Evolutionary conservation across 37 sponge, comb jelly and placozoan genomes (phyloP).

Genomic region (Haliclona indistincta): DNA sequence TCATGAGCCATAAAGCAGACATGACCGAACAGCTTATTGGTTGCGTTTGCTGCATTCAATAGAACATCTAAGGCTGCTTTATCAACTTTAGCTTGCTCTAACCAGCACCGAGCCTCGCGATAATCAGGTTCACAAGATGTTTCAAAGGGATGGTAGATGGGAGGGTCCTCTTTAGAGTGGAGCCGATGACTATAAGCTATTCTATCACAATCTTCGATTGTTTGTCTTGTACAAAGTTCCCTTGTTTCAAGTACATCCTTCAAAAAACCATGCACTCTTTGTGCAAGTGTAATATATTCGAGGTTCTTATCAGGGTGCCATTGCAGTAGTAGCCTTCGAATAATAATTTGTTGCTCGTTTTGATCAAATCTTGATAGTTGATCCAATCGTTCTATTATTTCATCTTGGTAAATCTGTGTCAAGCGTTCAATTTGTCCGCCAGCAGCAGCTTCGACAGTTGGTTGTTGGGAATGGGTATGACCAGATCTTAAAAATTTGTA

Average conservation of each 20-base stretch:
- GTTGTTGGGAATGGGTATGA: background rate
- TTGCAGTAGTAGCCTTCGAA: conserved; percentile 38
- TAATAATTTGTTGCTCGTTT: conserved; percentile 2
- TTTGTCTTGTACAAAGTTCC: background rate
- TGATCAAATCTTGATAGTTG: conserved; percentile 11
- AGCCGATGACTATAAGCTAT: background rate
- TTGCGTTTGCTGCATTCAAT: background rate
- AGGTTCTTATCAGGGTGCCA: conserved; percentile 63
- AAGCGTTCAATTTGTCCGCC: background rate
- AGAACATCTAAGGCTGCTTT: background rate
- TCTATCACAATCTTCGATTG: conserved; percentile 22
- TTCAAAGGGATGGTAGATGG: background rate
- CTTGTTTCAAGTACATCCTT: conserved; percentile 5
- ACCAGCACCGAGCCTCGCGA: conserved; percentile 45
- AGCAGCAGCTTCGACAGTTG: background rate
- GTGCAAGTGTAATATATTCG: conserved; percentile 35
- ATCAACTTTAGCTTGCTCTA: conserved; percentile 41
- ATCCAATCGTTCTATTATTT: conserved; percentile 16
- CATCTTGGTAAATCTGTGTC: background rate
- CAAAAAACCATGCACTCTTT: conserved; percentile 43
- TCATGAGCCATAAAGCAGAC: conserved; percentile 68
- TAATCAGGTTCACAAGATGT: background rate
- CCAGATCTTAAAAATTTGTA: background rate
- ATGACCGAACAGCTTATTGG: conserved; percentile 6
- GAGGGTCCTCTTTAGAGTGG: background rate